Percentiles rank a stretch among this genome's conserved stretches.
Conservation (phyloP, 2,113 vertebrate genomes). For the Pedionomus torquatus region DNA sequence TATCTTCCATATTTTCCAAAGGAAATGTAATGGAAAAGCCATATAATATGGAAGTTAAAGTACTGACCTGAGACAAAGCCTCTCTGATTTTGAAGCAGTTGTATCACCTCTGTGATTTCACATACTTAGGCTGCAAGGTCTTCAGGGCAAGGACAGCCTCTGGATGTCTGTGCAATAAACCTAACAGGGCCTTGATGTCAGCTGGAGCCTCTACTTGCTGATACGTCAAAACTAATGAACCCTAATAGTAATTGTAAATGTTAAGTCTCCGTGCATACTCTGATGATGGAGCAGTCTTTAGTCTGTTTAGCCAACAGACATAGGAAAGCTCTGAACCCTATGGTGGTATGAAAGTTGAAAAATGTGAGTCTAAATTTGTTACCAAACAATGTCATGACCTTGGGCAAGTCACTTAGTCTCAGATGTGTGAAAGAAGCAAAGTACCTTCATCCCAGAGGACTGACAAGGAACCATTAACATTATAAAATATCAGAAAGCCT, state of each 20-base stretch:
- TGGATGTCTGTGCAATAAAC: neutral
- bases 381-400: neutral
- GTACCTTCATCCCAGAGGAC: neutral
- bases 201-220: neutral
- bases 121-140: neutral
- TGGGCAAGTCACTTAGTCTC: neutral
- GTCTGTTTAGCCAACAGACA: neutral
- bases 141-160: neutral
- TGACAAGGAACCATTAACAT: neutral
- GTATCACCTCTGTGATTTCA: neutral
- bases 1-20: neutral
- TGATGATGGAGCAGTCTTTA: neutral
- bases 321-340: neutral
- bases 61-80: neutral
- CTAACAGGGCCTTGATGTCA: neutral
- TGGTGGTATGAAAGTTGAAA: neutral
- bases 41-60: neutral
- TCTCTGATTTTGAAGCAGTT: neutral
- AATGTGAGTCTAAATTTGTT: neutral
- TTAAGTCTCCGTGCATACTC: neutral
- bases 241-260: neutral
- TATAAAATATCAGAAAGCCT: neutral
- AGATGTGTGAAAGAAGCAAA: neutral
- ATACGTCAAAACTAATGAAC: neutral
- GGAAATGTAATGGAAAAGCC: neutral